Conservation (phyloP, 1,140 invertebrate species). For the Drosophila funebris region DNA sequence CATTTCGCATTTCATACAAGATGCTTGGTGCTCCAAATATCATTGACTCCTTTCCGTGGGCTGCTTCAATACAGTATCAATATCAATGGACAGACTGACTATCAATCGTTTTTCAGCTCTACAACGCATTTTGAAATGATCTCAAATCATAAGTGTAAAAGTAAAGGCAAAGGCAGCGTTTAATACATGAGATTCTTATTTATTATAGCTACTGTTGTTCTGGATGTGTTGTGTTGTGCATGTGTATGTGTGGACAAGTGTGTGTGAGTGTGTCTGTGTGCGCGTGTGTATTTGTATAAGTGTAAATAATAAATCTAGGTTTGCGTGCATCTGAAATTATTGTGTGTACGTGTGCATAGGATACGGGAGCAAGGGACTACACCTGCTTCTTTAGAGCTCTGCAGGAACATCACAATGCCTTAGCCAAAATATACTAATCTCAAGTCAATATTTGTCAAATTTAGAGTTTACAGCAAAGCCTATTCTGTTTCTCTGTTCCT, state of each 20-base stretch:
- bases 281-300: not conserved
- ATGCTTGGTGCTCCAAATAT: too few relatives aligned
- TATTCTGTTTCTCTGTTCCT: too few relatives aligned
- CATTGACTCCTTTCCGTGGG: too few relatives aligned
- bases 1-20: too few relatives aligned
- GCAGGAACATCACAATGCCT: too few relatives aligned
- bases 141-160: constrained; percentile 54
- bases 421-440: too few relatives aligned
- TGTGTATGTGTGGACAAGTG: not conserved
- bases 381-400: not conserved
- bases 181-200: constrained; percentile 28
- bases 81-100: too few relatives aligned
- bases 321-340: not conserved
- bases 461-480: too few relatives aligned
- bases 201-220: constrained; percentile 14
- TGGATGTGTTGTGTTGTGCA: constrained; percentile 2
- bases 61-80: too few relatives aligned
- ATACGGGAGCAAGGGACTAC: not conserved
- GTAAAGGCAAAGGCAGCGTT: constrained; percentile 74
- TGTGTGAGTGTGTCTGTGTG: not conserved
- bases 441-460: too few relatives aligned
- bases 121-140: not conserved
- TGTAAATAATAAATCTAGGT: not conserved
- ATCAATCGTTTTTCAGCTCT: too few relatives aligned
- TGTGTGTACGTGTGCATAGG: too few relatives aligned